phyloP scores from a whole-genome alignment of 2,888 invertebrate genomes.

The Drosophila maculinotata region DNA sequence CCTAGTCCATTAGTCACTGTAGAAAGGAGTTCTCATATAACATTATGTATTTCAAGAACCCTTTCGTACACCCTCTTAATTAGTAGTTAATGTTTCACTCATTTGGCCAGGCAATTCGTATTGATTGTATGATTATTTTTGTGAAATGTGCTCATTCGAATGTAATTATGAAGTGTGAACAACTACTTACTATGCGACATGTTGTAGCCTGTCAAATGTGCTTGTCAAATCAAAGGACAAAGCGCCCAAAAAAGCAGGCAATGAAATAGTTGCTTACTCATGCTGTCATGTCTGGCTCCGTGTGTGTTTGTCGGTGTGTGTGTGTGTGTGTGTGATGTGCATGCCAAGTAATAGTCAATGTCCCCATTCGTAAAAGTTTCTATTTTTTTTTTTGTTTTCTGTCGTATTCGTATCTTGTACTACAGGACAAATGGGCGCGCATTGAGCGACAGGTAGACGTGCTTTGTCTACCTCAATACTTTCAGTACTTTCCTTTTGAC shows the following conservation, averaged over 20 bases:
- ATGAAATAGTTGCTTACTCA: slow-evolving; percentile 31
- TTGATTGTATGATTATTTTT: slow-evolving; percentile 29
- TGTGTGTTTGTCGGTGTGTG: slow-evolving; percentile 22
- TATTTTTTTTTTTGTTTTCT: slow-evolving; percentile 1
- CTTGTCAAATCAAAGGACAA: slow-evolving; percentile 45
- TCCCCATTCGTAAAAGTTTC: slow-evolving; percentile 32
- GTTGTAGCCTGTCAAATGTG: slow-evolving; percentile 49
- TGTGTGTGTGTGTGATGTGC: slow-evolving; percentile 31
- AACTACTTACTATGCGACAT: slow-evolving; percentile 31
- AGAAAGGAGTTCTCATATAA: too few relatives aligned
- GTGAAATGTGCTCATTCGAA: slow-evolving; percentile 27
- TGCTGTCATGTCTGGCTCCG: slow-evolving; percentile 12
- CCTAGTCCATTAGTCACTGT: too few relatives aligned
- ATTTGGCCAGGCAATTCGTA: slow-evolving; percentile 7
- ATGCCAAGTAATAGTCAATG: slow-evolving; percentile 50
- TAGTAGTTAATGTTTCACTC: slow-evolving; percentile 10
- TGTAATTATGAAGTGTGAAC: slow-evolving; percentile 57
- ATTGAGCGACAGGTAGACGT: slow-evolving; percentile 56
- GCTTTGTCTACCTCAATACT: slow-evolving; percentile 56
- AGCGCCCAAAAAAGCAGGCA: slow-evolving; percentile 41
- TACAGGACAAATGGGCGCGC: slow-evolving; percentile 21
- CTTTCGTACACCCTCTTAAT: too few relatives aligned
- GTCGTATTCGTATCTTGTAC: slow-evolving; percentile 18
- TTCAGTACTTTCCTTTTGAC: slow-evolving; percentile 58
- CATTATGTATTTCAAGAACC: too few relatives aligned